Evolutionary conservation across 1,140 invertebrate genomes (phyloP).

Genomic region (Gryon sp.): DNA sequence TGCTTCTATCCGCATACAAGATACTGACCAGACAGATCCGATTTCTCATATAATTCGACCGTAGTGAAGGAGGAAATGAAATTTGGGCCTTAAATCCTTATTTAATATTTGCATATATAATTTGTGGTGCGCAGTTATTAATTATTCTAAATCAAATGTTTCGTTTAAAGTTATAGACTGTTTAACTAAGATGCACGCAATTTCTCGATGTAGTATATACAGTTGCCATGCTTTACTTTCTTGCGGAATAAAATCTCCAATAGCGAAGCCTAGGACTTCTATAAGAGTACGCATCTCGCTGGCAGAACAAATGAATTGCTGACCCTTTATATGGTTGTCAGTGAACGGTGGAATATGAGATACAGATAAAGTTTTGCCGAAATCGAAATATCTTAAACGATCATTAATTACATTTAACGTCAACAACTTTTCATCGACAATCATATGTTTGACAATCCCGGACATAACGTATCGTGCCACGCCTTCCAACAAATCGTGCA

Average conservation of each 20-base stretch:
- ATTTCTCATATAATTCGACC: constrained; percentile 21
- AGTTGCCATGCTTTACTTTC: constrained; percentile 55
- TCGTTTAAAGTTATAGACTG: no score
- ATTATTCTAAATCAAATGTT: not conserved
- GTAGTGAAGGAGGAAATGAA: constrained; percentile 46
- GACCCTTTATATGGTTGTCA: constrained; percentile 36
- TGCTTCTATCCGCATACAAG: constrained; percentile 50
- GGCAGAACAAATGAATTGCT: constrained; percentile 50
- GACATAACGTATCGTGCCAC: constrained; percentile 49
- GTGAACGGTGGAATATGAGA: constrained; percentile 38
- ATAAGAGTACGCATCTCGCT: constrained; percentile 60
- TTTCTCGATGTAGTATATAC: constrained; percentile 50
- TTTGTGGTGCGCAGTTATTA: constrained; percentile 35
- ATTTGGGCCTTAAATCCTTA: constrained; percentile 53
- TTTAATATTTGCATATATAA: constrained; percentile 53
- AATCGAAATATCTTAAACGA: constrained; percentile 43
- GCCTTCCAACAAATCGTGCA: constrained; percentile 62
- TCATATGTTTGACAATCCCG: constrained; percentile 40
- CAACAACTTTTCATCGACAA: constrained; percentile 42
- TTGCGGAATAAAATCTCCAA: constrained; percentile 58
- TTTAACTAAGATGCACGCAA: constrained; percentile 33
- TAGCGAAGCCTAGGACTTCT: constrained; percentile 40
- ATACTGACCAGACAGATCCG: constrained; percentile 39
- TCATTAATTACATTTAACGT: constrained; percentile 39
- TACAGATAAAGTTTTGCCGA: constrained; percentile 7